A percentile compares a stretch with the other conserved stretches of the same genome.
phyloP scores from a whole-genome alignment of 2,888 invertebrate genomes.

The Copidosoma aretas region DNA sequence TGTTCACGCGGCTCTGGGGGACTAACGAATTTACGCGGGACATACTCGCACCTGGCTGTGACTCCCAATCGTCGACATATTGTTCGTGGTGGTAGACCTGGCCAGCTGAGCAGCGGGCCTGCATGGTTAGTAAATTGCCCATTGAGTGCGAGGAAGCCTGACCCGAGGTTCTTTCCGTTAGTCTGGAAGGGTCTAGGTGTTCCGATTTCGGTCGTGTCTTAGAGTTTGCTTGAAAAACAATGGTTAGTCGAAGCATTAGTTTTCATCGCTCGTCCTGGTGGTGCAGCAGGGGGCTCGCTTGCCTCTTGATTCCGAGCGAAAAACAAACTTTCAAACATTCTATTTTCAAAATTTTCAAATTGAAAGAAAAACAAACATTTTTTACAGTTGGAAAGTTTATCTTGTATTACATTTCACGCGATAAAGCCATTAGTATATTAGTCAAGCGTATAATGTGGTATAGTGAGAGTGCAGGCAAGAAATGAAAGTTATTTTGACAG shows the following conservation, averaged over 20 bases:
- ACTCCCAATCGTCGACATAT: constrained; percentile 56
- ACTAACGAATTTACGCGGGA: constrained; percentile 27
- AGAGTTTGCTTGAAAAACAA: constrained; percentile 42
- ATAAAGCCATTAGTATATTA: too few species aligned
- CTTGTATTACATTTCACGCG: too few species aligned
- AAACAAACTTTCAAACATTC: too few species aligned
- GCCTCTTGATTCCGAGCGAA: too few species aligned
- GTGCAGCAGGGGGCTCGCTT: too few species aligned
- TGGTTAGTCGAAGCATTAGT: constrained; percentile 54
- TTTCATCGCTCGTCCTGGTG: constrained; percentile 40
- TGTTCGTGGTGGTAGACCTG: constrained; percentile 54
- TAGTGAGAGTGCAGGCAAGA: too few species aligned
- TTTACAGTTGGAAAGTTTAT: too few species aligned
- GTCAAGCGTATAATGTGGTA: too few species aligned
- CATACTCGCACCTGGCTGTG: constrained; percentile 57
- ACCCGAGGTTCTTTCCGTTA: constrained; percentile 44
- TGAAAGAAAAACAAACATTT: too few species aligned
- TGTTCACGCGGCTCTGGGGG: constrained; percentile 17
- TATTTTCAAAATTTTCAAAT: too few species aligned
- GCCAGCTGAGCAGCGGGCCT: constrained; percentile 48
- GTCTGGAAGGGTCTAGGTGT: constrained; percentile 54
- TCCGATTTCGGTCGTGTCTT: constrained; percentile 60
- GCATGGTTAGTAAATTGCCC: constrained; percentile 58
- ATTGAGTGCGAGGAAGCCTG: constrained; percentile 59
- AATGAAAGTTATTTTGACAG: too few species aligned